Evolutionary conservation across 2,888 invertebrate species (phyloP), one percentile per base, ranked within the genome.

Genomic region (Aphrophora alni): DNA sequence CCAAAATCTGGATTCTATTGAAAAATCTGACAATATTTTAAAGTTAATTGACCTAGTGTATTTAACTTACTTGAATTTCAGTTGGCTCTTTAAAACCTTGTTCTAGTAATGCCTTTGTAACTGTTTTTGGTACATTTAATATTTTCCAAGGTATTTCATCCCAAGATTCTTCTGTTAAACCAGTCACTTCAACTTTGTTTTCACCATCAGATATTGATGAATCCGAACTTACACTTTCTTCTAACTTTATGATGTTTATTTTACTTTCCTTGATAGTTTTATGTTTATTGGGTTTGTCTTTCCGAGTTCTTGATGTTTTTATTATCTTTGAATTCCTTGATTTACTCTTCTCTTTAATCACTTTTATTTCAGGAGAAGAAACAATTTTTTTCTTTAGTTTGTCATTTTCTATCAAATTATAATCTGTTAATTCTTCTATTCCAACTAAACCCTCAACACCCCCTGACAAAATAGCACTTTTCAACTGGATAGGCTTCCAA

Each of bases 81-180:
- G 98, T 99, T 0, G 99, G 99, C 26, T 92, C 89, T 68, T 89
- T 89, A 87, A 97, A 98, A 0, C 93, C 93, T 84, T 93, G 90
- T 81, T 95, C 95, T 17, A 91, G 90, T 0, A 99, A 87, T 0
- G 96, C 95, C 85, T 90, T 91, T 44, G 97, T 87, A 80, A 98
- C 91, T 1, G 90, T 88, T 0, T 89, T 88, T 0, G 94, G 94
- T 14, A 98, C 91, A 85, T 81, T 83, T 33, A 85, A 74, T 44
- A 83, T 80, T 4, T 82, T 77, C 85, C 85, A 85, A 7, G 83
- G 83, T 14, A 82, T 51, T 5, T 78, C 75, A 68, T 82, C 79
- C 0, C 59, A 24, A 38, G 21, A 38, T 38, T 70, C 44, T 38
- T 77, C 71, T 14, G 12, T 8, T 44, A 21, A 8, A 21, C 1